phyloP scores from a whole-genome alignment of 37 sponge, comb jelly and placozoan genomes.

The Halichondria panicea region DNA sequence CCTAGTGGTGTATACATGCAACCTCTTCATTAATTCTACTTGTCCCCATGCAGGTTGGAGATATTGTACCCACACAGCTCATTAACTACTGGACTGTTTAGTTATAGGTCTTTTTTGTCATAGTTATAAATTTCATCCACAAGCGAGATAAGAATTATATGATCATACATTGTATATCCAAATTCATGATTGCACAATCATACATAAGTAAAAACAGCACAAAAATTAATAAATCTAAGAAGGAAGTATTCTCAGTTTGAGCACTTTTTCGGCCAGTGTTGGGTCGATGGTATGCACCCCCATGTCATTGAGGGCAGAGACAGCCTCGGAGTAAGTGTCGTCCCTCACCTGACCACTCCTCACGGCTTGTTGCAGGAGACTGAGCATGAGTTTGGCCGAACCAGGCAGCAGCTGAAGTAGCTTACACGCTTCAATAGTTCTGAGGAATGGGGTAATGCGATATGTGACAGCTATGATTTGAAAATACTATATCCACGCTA shows the following conservation, averaged over 20 bases:
- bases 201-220: not conserved
- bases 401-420: conserved; percentile 37
- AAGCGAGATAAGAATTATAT: not conserved
- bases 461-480: no score
- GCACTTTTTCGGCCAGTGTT: conserved; percentile 19
- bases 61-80: no score
- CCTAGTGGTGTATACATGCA: not conserved
- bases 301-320: conserved; percentile 46
- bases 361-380: conserved; percentile 24
- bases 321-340: conserved; percentile 21
- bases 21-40: no score
- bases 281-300: conserved; percentile 25
- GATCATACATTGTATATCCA: not conserved
- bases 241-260: conserved; percentile 22
- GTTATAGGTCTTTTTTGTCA: no score
- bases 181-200: not conserved
- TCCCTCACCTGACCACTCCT: not conserved
- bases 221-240: not conserved
- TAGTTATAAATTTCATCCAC: not conserved
- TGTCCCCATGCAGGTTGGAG: not conserved
- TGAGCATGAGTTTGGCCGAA: conserved; percentile 25
- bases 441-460: conserved; percentile 2
- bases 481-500: no score
- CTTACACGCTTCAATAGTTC: conserved; percentile 39
- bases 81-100: no score